These are phyloP conservation scores for Temnothorax nylanderi DNA, from an alignment of 1,140 invertebrate species.

Conservation along the genomic window DNA sequence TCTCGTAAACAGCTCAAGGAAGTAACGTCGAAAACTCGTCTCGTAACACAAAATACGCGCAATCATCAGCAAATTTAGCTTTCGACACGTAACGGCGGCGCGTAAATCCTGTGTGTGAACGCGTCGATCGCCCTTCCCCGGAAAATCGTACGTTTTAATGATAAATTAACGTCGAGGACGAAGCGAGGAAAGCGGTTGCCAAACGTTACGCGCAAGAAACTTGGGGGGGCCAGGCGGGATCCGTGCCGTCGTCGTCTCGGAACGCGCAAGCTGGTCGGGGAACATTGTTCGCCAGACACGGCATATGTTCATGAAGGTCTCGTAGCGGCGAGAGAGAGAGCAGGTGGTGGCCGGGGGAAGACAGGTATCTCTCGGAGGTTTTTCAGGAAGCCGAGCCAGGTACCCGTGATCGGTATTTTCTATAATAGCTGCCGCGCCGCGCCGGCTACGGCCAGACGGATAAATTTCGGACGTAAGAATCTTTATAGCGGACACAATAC, in stretches of 20 bases:
- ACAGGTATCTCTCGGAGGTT: conserved; percentile 65
- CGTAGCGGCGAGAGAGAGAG: conserved; percentile 50
- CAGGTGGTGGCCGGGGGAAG: conserved; percentile 68
- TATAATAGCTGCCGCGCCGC: conserved; percentile 4
- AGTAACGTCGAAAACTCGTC: neutral
- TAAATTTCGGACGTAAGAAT: neutral
- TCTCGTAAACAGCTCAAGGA: neutral
- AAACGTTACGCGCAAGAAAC: neutral
- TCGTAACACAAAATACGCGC: neutral
- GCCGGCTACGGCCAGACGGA: neutral
- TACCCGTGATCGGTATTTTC: conserved; percentile 37
- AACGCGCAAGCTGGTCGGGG: conserved; percentile 23
- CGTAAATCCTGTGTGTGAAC: neutral
- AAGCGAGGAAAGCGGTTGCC: neutral
- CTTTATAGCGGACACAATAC: conserved; percentile 12
- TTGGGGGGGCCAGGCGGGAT: neutral
- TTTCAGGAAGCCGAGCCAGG: conserved; percentile 64
- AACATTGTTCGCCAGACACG: conserved; percentile 42
- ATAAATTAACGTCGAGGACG: neutral
- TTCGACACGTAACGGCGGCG: too few species aligned
- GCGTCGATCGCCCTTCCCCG: neutral
- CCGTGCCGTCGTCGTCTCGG: neutral
- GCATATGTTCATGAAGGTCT: conserved; percentile 48
- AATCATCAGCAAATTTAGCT: neutral
- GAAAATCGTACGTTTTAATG: neutral